phyloP scores from a whole-genome alignment of 2,797 vertebrate genomes.

The Parambassis ranga region DNA sequence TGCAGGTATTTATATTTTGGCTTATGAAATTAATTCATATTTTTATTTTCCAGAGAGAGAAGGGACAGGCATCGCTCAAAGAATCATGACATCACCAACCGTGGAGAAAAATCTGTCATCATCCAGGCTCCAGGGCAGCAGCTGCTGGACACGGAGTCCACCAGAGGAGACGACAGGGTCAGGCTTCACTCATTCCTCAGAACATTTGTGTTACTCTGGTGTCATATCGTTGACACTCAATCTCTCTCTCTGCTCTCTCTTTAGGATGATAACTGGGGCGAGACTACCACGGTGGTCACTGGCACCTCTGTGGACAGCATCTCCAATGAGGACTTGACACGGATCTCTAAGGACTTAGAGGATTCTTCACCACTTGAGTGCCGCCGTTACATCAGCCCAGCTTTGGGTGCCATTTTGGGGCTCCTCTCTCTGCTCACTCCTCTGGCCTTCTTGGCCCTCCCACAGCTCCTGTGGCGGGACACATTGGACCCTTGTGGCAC shows the following conservation, averaged over 20 bases:
- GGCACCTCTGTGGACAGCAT: slow-evolving; percentile 92
- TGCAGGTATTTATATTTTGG: no score
- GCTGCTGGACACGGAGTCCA: slow-evolving; percentile 88
- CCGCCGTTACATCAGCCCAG: slow-evolving; percentile 81
- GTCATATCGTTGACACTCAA: not conserved
- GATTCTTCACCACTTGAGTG: slow-evolving; percentile 85
- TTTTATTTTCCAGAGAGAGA: slow-evolving; percentile 84
- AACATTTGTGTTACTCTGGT: not conserved
- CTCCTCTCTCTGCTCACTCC: slow-evolving; percentile 87
- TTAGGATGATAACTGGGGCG: slow-evolving; percentile 94
- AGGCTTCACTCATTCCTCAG: not conserved
- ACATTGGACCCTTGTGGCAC: slow-evolving; percentile 87
- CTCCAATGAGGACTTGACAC: slow-evolving; percentile 90
- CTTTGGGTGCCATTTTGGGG: slow-evolving; percentile 79
- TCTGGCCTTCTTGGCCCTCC: slow-evolving; percentile 88
- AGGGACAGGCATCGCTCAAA: slow-evolving; percentile 90
- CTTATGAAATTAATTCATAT: no score
- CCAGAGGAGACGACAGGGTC: slow-evolving; percentile 90
- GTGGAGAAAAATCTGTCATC: slow-evolving; percentile 90
- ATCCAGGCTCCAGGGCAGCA: slow-evolving; percentile 91
- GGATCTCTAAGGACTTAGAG: slow-evolving; percentile 88
- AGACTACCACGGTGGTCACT: slow-evolving; percentile 91
- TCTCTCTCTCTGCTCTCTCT: not conserved
- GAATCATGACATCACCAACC: slow-evolving; percentile 83
- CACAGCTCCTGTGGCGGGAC: slow-evolving; percentile 88